These are phyloP conservation scores for Rugalucina vietnamica DNA, from an alignment of 2,888 invertebrate species.

Conservation along the genomic window DNA sequence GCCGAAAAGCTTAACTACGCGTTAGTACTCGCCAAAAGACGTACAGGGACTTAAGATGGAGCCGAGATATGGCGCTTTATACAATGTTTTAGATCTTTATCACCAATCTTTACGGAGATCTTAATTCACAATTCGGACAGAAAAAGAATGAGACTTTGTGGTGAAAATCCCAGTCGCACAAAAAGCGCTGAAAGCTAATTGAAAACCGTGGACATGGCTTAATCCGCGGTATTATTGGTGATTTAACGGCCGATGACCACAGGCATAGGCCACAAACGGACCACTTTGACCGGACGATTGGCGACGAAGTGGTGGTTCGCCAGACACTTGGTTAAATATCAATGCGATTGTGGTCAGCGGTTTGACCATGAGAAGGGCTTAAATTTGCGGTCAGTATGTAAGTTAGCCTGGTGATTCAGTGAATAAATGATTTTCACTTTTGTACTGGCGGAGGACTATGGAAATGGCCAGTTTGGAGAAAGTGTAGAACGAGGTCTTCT, in stretches of 20 bases:
- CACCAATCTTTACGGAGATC: background rate
- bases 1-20: background rate
- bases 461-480: too few relatives aligned
- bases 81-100: constrained; percentile 1
- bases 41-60: constrained; percentile 4
- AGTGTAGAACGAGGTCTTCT: too few relatives aligned
- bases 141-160: background rate
- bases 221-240: constrained; percentile 47
- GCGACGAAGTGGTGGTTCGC: background rate
- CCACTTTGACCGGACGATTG: background rate
- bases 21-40: background rate
- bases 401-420: too few relatives aligned
- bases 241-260: constrained; percentile 43
- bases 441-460: too few relatives aligned
- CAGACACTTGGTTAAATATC: background rate
- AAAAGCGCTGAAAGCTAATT: constrained; percentile 62
- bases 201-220: constrained; percentile 44
- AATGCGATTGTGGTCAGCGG: background rate
- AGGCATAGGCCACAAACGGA: background rate
- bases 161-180: constrained; percentile 47
- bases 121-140: constrained; percentile 7
- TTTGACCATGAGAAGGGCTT: background rate
- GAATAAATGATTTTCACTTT: too few relatives aligned
- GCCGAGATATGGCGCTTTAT: constrained; percentile 7
- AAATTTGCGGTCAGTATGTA: background rate